Evolutionary conservation across 1,140 invertebrate species (phyloP), one percentile per base, ranked within the genome.

Genomic region (Drosophila tani): DNA sequence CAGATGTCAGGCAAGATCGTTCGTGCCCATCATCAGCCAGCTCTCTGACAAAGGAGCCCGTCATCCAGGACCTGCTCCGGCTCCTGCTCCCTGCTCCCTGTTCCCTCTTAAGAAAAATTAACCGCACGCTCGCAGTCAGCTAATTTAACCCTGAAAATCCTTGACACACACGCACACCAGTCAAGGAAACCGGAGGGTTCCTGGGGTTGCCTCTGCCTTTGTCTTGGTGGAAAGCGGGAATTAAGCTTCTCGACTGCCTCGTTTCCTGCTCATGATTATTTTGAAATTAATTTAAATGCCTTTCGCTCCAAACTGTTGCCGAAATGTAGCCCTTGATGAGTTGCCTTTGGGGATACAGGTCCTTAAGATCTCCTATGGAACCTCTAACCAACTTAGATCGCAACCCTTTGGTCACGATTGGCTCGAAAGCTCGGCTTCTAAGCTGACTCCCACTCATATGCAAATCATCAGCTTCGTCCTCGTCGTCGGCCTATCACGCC

Each of bases 261-360:
- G 29, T 53, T 63, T 75, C 57, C 64, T 79, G 65, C 85, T 81
- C 63, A 78, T 88, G 84, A 88, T 88, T 90, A 90, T 88, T 88
- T 90, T 81, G 59, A 81, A 90, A 88, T 88, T 88, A 88, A 85
- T 84, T 90, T 79, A 78, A 88, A 88, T 81, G 83, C 82, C 78
- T 68, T n/a, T 7, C 40, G 40, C 17, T 57, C 21, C 2, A 12
- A 38, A 35, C 17, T 45, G 53, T 47, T 21, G 5, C 41, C 15
- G 60, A 19, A 41, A 51, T 19, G 32, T 40, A 3, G 14, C 35
- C 14, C 60, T 8, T 40, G 47, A 67, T 46, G 57, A 29, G 50
- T 41, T 51, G 9, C 32, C 32, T 3, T 11, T 29, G 24, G 19
- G 24, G 4, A 5, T 9, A 8, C 24, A 24, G 21, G 21, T 24